Conservation (phyloP, 2,888 invertebrate species). For the Agrotis segetum region DNA sequence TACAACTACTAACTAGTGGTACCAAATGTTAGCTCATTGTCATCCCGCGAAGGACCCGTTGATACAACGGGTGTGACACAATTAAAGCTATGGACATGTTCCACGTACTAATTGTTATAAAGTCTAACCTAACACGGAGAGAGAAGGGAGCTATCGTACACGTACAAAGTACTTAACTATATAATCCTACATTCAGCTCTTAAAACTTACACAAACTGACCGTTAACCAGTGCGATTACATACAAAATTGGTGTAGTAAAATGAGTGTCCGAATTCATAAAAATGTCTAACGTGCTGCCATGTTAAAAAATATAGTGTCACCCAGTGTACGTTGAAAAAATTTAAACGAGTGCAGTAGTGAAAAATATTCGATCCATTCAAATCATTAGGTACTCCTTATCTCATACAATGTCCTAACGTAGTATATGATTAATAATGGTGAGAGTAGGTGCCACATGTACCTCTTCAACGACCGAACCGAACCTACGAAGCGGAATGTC, state of each 20-base stretch:
- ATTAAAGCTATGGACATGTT: constrained; percentile 91
- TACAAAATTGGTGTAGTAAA: constrained; percentile 88
- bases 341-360: constrained; percentile 87
- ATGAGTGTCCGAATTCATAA: constrained; percentile 85
- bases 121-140: constrained; percentile 89
- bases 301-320: constrained; percentile 85
- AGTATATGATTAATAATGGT: constrained; percentile 69
- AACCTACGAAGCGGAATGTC: constrained; percentile 79
- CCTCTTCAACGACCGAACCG: constrained; percentile 68
- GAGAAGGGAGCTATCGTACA: constrained; percentile 87
- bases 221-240: constrained; percentile 86
- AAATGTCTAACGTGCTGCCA: constrained; percentile 86
- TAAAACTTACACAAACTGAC: constrained; percentile 85
- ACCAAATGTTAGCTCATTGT: constrained; percentile 85
- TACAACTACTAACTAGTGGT: constrained; percentile 88
- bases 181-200: constrained; percentile 85
- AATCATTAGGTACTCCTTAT: constrained; percentile 78
- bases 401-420: constrained; percentile 70
- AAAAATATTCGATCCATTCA: constrained; percentile 81
- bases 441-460: constrained; percentile 71
- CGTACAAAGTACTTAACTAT: constrained; percentile 87
- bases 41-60: constrained; percentile 86
- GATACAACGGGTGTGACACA: constrained; percentile 89
- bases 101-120: constrained; percentile 86
- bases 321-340: constrained; percentile 81